phyloP scores from a whole-genome alignment of 1,140 invertebrate genomes.

The Drosophila busckii region DNA sequence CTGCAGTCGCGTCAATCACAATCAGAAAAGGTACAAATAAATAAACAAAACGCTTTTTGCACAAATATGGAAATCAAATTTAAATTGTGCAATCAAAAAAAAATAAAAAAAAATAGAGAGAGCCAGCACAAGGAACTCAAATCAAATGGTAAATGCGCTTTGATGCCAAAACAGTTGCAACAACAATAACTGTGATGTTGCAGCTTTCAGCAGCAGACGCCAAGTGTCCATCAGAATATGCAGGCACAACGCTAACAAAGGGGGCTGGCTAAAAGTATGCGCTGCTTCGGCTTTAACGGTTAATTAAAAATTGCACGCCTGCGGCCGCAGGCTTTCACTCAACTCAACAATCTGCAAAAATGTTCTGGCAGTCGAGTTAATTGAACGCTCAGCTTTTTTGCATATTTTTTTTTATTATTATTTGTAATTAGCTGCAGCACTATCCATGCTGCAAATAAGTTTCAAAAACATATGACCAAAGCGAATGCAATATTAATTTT shows the following conservation, averaged over 20 bases:
- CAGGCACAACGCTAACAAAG: too few relatives aligned
- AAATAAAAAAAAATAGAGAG: too few relatives aligned
- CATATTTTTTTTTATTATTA: neutral
- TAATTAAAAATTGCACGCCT: slow-evolving; percentile 60
- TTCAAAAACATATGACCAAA: slow-evolving; percentile 49
- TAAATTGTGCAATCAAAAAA: slow-evolving; percentile 65
- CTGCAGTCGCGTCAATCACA: slow-evolving; percentile 46
- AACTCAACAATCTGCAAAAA: too few relatives aligned
- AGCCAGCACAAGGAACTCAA: slow-evolving; percentile 26
- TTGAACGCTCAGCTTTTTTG: slow-evolving; percentile 35
- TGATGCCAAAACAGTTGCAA: neutral
- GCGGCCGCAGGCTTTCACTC: slow-evolving; percentile 48
- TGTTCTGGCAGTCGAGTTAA: slow-evolving; percentile 57
- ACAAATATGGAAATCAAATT: slow-evolving; percentile 51
- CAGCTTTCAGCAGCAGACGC: slow-evolving; percentile 59
- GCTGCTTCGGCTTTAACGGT: slow-evolving; percentile 22
- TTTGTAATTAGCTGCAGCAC: slow-evolving; percentile 7
- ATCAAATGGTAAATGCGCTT: slow-evolving; percentile 50
- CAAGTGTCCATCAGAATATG: slow-evolving; percentile 63
- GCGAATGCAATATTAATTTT: slow-evolving; percentile 65
- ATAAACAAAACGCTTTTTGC: slow-evolving; percentile 39
- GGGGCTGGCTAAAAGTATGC: slow-evolving; percentile 17
- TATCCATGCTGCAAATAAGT: slow-evolving; percentile 1
- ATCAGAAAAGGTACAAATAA: slow-evolving; percentile 23
- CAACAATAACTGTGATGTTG: neutral